Base-by-base conservation (phyloP, 2,888 invertebrate species). In the Ormyrus rosae region DNA sequence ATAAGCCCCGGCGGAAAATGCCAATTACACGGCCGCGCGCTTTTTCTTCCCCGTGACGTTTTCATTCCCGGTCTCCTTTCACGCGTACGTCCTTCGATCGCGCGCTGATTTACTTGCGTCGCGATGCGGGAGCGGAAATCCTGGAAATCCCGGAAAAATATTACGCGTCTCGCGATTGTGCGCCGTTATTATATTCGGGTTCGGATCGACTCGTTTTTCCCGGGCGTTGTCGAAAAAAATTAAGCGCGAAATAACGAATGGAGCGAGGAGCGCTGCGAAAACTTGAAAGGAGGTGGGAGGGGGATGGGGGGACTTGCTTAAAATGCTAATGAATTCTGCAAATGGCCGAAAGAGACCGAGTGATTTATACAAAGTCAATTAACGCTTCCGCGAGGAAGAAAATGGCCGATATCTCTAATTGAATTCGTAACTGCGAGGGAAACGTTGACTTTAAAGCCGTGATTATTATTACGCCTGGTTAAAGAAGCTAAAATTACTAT, bases 341-440 rank as follows among this genome's bases (percentile, higher is more conserved):
- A 13, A n/a, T 13, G 19, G 11, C 34, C 34, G 34, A 34, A 34
- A 34, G 34, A 34, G 34, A 34, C 34, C 34, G 50, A 68, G 63
- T 61, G 53, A 80, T 80, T 80, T 60, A 65, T 65, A 56, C 58
- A 65, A 65, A 71, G 75, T 69, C 75, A 80, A 74, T 74, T 80
- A 74, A 71, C 51, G 19, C 63, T 61, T 68, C 9, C 53, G 7
- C 6, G n/a, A 19, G 11, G 46, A 71, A 61, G 51, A 60, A n/a
- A 61, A 50, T 19, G 58, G 6, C 9, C 13, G 60, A 68, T 67
- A 67, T 67, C 13, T 19, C 11, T 63, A 34, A 46, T 63, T 63
- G 9, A 3, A 11, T 63, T 64, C 48, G 10, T 63, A 63, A 46
- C 46, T 63, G 7, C n/a, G 8, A 19, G 6, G 48, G n/a, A 53